Evolutionary conservation across 2,797 vertebrate genomes (phyloP).

Genomic region (Graptemys geographica): DNA sequence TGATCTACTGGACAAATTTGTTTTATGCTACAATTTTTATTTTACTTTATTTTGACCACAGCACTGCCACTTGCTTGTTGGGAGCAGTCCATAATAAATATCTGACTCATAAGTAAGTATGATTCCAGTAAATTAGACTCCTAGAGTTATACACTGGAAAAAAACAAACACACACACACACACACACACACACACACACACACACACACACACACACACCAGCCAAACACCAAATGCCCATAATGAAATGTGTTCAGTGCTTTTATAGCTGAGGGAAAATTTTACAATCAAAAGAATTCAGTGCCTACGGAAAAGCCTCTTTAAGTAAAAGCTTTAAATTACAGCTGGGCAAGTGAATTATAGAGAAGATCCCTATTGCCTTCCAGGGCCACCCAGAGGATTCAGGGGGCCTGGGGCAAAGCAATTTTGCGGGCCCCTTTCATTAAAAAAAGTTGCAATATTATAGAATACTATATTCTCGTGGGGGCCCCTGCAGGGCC

Average conservation of each 20-base stretch:
- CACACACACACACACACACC: no score
- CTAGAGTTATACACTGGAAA: conserved; percentile 34
- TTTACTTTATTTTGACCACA: conserved; percentile 34
- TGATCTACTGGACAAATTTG: conserved; percentile 15
- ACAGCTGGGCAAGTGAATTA: background rate
- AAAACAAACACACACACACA: background rate
- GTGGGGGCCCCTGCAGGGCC: no score
- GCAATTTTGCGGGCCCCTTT: no score
- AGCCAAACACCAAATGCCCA: background rate
- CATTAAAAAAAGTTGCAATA: no score
- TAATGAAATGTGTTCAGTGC: conserved; percentile 36
- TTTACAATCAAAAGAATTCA: background rate
- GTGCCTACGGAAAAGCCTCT: conserved; percentile 25
- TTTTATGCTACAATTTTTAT: background rate
- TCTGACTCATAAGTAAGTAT: conserved; percentile 60
- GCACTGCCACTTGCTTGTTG: conserved; percentile 11
- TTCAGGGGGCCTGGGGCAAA: no score
- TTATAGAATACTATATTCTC: no score
- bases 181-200: no score
- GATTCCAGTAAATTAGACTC: conserved; percentile 29
- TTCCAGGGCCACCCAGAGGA: background rate
- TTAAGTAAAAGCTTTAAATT: background rate
- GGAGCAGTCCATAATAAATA: conserved; percentile 33
- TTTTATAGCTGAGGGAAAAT: conserved; percentile 43
- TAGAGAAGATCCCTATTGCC: background rate